These are phyloP conservation scores for Cottoperca gobio DNA, from an alignment of 2,797 vertebrate species.

Conservation along the genomic window DNA sequence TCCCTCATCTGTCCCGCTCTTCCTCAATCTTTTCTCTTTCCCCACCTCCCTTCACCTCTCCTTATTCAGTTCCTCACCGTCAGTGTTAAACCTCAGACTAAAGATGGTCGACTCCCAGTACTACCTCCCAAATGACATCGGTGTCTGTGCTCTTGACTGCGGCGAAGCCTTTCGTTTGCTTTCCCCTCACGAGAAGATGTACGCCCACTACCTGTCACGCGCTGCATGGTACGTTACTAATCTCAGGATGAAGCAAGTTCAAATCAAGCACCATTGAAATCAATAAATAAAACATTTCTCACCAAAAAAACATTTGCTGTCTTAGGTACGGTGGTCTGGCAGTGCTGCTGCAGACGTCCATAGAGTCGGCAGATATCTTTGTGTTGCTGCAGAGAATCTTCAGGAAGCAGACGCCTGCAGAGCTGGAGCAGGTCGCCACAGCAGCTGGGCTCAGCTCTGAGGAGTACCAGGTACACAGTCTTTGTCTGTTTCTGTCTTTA, in stretches of 20 bases:
- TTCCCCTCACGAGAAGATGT: constrained; percentile 89
- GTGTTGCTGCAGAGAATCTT: constrained; percentile 91
- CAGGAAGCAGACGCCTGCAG: constrained; percentile 84
- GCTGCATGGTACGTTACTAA: constrained; percentile 87
- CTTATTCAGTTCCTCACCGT: constrained; percentile 37
- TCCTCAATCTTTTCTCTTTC: not conserved
- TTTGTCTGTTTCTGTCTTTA: not conserved
- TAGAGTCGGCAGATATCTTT: constrained; percentile 91
- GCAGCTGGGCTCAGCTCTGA: constrained; percentile 87
- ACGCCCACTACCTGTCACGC: constrained; percentile 91
- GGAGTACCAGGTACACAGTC: constrained; percentile 90
- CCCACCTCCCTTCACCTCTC: not conserved
- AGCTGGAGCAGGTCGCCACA: constrained; percentile 84
- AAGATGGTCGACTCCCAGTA: constrained; percentile 94
- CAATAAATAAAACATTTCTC: not conserved
- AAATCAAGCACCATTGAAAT: not conserved
- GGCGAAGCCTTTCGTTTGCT: constrained; percentile 89
- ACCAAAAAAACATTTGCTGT: not conserved
- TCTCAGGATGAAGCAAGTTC: not conserved
- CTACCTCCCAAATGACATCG: constrained; percentile 92
- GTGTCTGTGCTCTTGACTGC: constrained; percentile 90
- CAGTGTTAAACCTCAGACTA: constrained; percentile 32
- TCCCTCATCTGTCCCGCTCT: not conserved
- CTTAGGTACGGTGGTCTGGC: constrained; percentile 87
- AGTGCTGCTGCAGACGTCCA: constrained; percentile 93